Evolutionary conservation across 2,113 vertebrate species (phyloP).

Genomic region (Ovis canadensis): DNA sequence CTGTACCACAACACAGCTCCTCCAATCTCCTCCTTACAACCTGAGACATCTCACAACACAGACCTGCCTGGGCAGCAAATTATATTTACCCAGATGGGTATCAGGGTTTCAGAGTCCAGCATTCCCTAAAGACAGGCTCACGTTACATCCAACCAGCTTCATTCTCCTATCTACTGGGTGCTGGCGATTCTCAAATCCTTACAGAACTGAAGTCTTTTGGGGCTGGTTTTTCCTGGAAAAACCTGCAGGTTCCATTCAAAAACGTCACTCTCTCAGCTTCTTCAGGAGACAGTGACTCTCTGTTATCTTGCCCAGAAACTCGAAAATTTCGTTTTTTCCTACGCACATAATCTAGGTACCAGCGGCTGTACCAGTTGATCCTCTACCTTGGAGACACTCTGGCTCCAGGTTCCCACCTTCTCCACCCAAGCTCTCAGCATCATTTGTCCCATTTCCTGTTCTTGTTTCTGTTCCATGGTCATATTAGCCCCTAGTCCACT

Average conservation of each 20-base stretch:
- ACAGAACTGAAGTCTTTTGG: not conserved
- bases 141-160: not conserved
- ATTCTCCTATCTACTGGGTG: not conserved
- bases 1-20: not conserved
- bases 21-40: not conserved
- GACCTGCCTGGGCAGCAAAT: not conserved
- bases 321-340: not conserved
- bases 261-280: not conserved
- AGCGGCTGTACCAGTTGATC: not conserved
- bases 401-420: not conserved
- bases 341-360: not conserved
- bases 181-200: not conserved
- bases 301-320: not conserved
- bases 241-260: not conserved
- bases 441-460: not conserved
- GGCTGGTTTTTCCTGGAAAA: not conserved
- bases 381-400: not conserved
- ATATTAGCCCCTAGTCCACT: not conserved
- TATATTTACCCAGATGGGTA: not conserved
- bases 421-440: not conserved
- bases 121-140: not conserved
- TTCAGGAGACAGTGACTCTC: not conserved
- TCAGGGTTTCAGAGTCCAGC: not conserved
- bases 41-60: conserved; percentile 26
- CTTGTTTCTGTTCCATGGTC: not conserved